Evolutionary conservation across 1,140 invertebrate species (phyloP), one percentile per base, ranked within the genome.

Genomic region (Ceratoteleas bidentatus): DNA sequence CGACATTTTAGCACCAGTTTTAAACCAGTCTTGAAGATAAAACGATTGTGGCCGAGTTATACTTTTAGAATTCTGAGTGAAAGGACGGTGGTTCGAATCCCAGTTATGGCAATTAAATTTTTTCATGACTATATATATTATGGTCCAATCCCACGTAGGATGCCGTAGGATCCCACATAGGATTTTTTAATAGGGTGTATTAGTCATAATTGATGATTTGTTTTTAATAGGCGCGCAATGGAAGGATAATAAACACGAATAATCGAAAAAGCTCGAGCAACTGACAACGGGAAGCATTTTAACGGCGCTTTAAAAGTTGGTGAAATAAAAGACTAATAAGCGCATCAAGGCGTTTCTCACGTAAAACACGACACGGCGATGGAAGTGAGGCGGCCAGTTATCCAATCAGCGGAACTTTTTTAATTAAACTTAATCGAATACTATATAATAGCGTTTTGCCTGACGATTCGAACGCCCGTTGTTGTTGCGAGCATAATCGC

Each of bases 331-430:
- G 54, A 62, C 43, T 56, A 57, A 66, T 75, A 79, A 79, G 76
- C 66, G 45, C 64, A 54, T 53, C 66, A 62, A 36, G 52, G 32
- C 38, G 43, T 57, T 62, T 77, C 65, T 65, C 49, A 66, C 47
- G 13, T 70, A 65, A 65, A 65, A 60, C 33, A 53, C 33, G 75
- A 72, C 64, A 78, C 64, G 75, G 65, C 64, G 72, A 56, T 52
- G n/a, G 16, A 40, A 57, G 49, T 34, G 57, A 69, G 65, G 58
- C 33, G 14, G 43, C 53, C 64, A 70, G 73, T 76, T 78, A 73
- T 73, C 61, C 76, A 79, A 72, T 72, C 58, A 79, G 38, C 54
- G 57, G 65, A 79, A 79, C 76, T 79, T 79, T 79, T 79, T 73
- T 66, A 79, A 79, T 68, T 79, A 65, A 79, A 79, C 60, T 73